Evolutionary conservation across 2,113 vertebrate species (phyloP), one percentile per base, ranked within the genome.

Genomic region (Xenus cinereus): DNA sequence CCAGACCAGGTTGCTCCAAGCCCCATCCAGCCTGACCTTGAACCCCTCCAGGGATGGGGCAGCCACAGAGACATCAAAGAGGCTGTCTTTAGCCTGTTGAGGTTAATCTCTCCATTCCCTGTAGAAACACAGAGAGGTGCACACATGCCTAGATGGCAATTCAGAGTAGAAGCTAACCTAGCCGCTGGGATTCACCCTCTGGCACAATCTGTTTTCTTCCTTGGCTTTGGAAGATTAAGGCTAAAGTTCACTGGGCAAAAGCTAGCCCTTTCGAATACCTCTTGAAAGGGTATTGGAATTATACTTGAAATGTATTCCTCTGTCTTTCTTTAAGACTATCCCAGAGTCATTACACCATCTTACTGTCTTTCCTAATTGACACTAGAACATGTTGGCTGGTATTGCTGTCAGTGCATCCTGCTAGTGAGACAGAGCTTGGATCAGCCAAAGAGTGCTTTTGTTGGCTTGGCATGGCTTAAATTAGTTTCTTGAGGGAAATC

Each of bases 401-500:
- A 13, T 76, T 69, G 81, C 81, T 91, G 63, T 95, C 84, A 73
- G 78, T 87, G 16, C 89, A 91, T 95, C 71, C 81, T 85, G 50
- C 89, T 54, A 87, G 91, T 59, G 90, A 97, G 81, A n/a, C 89
- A 66, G 41, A 87, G 74, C 92, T 75, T 84, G 84, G 93, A 87
- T 95, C 79, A 68, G 95, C 79, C 95, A 87, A 96, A 84, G 77
- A 96, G 57, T 93, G 95, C 92, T 97, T 97, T 96, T 94, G 95
- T 93, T 93, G 90, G 86, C 89, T 95, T 96, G 92, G 91, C 95
- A 83, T 67, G 78, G 63, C 86, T 96, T 95, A 92, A 91, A 97
- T 95, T 95, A 78, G 94, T 96, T 97, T 95, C 95, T 93, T 95
- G 94, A 95, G 96, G 95, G 95, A 97, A 97, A 97, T 93, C 91